These are phyloP conservation scores for Nannoperca australis DNA, from an alignment of 2,797 vertebrate species.

Conservation along the genomic window DNA sequence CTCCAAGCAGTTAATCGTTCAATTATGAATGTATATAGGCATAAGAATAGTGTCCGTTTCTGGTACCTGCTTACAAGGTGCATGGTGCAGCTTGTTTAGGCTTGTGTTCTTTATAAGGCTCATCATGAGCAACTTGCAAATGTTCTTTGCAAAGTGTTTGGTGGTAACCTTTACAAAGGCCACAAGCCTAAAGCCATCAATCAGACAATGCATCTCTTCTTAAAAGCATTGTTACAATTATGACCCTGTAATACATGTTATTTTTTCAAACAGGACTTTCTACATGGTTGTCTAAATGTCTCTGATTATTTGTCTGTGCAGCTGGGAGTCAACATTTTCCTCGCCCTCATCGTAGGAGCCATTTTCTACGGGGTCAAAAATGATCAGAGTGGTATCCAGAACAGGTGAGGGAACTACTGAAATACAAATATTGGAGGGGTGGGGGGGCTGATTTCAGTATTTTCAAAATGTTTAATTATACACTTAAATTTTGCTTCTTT, in stretches of 20 bases:
- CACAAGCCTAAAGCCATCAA: neutral
- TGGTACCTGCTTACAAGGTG: neutral
- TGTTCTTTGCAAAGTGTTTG: neutral
- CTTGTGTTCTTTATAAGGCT: neutral
- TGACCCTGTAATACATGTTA: neutral
- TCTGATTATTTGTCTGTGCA: slow-evolving; percentile 31
- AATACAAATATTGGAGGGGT: neutral
- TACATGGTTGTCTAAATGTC: neutral
- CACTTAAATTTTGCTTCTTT: neutral
- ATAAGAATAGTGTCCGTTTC: neutral
- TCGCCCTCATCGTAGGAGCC: slow-evolving; percentile 90
- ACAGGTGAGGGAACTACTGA: slow-evolving; percentile 86
- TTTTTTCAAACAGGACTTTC: neutral
- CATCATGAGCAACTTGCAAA: neutral
- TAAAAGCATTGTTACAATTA: neutral
- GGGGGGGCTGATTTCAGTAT: neutral
- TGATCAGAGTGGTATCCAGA: slow-evolving; percentile 90
- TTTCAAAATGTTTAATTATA: neutral
- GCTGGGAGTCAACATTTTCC: slow-evolving; percentile 85
- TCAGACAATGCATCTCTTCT: neutral
- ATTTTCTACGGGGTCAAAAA: slow-evolving; percentile 90
- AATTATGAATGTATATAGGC: too few relatives aligned
- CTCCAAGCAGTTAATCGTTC: too few relatives aligned
- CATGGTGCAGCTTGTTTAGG: neutral
- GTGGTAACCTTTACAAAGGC: neutral